Evolutionary conservation across 1,140 invertebrate genomes (phyloP), one percentile per base, ranked within the genome.

Genomic region (Drosophila melanica): DNA sequence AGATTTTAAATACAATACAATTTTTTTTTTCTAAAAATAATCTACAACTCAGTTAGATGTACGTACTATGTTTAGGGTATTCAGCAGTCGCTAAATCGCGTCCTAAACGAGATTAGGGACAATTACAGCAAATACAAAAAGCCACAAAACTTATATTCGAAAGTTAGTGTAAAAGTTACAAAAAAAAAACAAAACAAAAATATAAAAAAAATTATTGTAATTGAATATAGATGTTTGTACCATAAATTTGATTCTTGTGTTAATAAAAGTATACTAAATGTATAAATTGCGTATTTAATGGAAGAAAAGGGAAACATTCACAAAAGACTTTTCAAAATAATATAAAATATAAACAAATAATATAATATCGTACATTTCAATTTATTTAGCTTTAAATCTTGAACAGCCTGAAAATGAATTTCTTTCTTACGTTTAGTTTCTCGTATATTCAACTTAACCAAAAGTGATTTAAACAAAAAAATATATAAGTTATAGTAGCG

Each of bases 231-330:
- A 66, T 81, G 80, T 84, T 60, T 72, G 67, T 84, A 85, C 75
- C 71, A 84, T 72, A 72, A 71, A 72, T 84, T 84, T 64, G 58
- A 75, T 84, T 69, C 84, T 69, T 73, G 80, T 85, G 81, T 84
- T 84, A 73, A 84, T 72, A 79, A 84, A 84, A 64, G 63, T 82
- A 77, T 62, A 73, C 79, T 65, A 64, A 45, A 73, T 68, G 23
- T 71, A 71, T 23, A 20, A 12, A 48, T 27, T 57, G 54, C 54
- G 37, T 57, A 30, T 57, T 57, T 16, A 42, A 42, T 57, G 18
- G 11, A 57, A 20, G n/a, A 27, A 27, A 20, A 39, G 20, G 20
- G 20, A n/a, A n/a, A n/a, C n/a, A n/a, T n/a, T n/a, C n/a, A n/a
- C n/a, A n/a, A n/a, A n/a, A n/a, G n/a, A n/a, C n/a, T n/a, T n/a